Evolutionary conservation across 1,140 invertebrate genomes (phyloP).

Genomic region (Euura saliciscinereae): DNA sequence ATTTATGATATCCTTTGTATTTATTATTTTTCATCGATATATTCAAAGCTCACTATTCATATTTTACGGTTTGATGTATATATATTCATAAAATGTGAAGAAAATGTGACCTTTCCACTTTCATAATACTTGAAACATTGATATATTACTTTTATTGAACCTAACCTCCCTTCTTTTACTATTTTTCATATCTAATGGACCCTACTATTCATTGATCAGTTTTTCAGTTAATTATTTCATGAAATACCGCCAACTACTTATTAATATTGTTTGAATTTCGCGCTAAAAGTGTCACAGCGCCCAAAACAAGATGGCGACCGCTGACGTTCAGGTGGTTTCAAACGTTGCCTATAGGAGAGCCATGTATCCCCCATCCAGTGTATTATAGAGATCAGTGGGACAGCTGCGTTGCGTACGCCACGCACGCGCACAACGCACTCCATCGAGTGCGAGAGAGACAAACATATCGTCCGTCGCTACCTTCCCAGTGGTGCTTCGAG

Average conservation of each 20-base stretch:
- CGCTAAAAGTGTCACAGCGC: not conserved
- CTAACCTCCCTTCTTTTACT: not conserved
- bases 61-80: not conserved
- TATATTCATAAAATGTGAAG: not conserved
- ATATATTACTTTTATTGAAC: not conserved
- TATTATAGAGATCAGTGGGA: too few species aligned
- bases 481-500: too few species aligned
- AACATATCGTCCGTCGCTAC: too few species aligned
- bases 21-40: constrained; percentile 1
- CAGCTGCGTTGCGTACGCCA: too few species aligned
- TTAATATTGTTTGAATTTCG: not conserved
- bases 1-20: not conserved
- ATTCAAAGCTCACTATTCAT: not conserved
- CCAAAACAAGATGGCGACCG: not conserved
- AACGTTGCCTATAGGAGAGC: not conserved
- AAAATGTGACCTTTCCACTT: not conserved
- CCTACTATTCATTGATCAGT: not conserved
- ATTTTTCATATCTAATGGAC: not conserved
- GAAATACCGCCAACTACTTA: not conserved
- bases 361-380: not conserved
- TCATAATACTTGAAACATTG: not conserved
- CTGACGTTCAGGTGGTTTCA: not conserved
- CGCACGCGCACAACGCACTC: too few species aligned
- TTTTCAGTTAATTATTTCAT: not conserved
- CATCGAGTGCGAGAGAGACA: too few species aligned